phyloP scores from a whole-genome alignment of 92 coral and sea anemone genomes.

The Parazoanthus swiftii region DNA sequence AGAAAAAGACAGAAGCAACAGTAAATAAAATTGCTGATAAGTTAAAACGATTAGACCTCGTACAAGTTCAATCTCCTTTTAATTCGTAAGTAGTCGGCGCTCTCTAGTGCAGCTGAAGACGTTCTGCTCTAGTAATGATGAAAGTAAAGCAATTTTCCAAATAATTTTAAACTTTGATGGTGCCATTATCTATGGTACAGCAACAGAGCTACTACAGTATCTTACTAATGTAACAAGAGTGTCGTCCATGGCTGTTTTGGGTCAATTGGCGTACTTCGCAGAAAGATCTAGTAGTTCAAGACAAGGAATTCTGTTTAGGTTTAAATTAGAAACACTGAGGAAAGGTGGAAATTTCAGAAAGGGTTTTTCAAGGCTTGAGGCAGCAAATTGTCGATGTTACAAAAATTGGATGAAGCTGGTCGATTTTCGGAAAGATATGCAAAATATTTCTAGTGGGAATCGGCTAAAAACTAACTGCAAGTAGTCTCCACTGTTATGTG shows the following conservation, averaged over 20 bases:
- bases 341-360: constrained; percentile 18
- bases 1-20: constrained; percentile 25
- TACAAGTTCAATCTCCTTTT: constrained; percentile 20
- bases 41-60: constrained; percentile 36
- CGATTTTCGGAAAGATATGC: background rate
- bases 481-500: too few relatives aligned
- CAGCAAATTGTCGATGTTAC: constrained; percentile 32
- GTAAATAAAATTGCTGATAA: constrained; percentile 31
- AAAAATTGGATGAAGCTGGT: constrained; percentile 21
- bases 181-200: constrained; percentile 14
- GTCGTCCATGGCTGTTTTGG: constrained; percentile 6
- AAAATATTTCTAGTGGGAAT: too few relatives aligned
- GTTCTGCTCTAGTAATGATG: constrained; percentile 44
- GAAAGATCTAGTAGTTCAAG: background rate
- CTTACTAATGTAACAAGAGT: constrained; percentile 13
- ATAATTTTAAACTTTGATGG: constrained; percentile 40
- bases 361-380: constrained; percentile 41
- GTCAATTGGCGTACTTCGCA: background rate
- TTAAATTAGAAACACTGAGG: constrained; percentile 25
- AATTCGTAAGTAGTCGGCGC: constrained; percentile 36
- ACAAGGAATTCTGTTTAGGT: constrained; percentile 47
- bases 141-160: constrained; percentile 38
- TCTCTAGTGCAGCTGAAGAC: constrained; percentile 42
- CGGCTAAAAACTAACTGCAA: too few relatives aligned
- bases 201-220: background rate